Percentiles rank a stretch among this genome's conserved stretches.
Conservation (phyloP, 1,140 invertebrate genomes). For the Teleogryllus occipitalis region DNA sequence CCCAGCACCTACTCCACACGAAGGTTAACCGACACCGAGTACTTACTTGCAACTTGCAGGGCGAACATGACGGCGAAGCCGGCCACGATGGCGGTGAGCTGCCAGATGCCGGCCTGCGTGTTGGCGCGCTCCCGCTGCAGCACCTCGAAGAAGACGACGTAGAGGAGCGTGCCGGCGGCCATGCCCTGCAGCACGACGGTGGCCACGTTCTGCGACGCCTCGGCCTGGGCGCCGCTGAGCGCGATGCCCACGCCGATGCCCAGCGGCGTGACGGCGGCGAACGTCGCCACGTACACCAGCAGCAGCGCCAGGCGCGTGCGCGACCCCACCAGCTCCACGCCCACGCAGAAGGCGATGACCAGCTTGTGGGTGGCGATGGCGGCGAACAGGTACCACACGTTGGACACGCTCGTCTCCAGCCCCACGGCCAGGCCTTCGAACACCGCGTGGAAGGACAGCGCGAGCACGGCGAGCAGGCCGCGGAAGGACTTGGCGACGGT, state of each 20-base stretch:
- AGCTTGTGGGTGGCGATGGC: slow-evolving; percentile 68
- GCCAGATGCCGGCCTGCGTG: slow-evolving; percentile 54
- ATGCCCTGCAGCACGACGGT: slow-evolving; percentile 63
- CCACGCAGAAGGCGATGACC: slow-evolving; percentile 62
- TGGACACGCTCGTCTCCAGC: slow-evolving; percentile 51
- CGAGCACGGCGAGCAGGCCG: slow-evolving; percentile 58
- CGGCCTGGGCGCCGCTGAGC: slow-evolving; percentile 28
- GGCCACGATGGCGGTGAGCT: slow-evolving; percentile 57
- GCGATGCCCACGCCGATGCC: slow-evolving; percentile 54
- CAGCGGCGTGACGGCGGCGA: slow-evolving; percentile 60
- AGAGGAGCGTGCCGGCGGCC: slow-evolving; percentile 77
- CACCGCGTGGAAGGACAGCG: slow-evolving; percentile 70
- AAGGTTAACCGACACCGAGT: background rate
- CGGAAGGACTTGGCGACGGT: slow-evolving; percentile 42
- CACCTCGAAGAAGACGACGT: slow-evolving; percentile 88
- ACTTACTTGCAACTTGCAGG: slow-evolving; percentile 65
- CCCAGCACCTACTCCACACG: no score
- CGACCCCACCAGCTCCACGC: slow-evolving; percentile 57
- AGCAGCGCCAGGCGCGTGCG: slow-evolving; percentile 47
- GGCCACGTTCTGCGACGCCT: slow-evolving; percentile 20
- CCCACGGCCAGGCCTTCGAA: slow-evolving; percentile 78
- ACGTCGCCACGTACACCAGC: slow-evolving; percentile 48
- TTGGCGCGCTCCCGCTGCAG: slow-evolving; percentile 65
- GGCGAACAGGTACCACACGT: slow-evolving; percentile 57
- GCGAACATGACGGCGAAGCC: slow-evolving; percentile 72